Percentiles rank a stretch among this genome's conserved stretches.
phyloP scores from a whole-genome alignment of 1,140 invertebrate species.

The Drosophila pseudoananassae region DNA sequence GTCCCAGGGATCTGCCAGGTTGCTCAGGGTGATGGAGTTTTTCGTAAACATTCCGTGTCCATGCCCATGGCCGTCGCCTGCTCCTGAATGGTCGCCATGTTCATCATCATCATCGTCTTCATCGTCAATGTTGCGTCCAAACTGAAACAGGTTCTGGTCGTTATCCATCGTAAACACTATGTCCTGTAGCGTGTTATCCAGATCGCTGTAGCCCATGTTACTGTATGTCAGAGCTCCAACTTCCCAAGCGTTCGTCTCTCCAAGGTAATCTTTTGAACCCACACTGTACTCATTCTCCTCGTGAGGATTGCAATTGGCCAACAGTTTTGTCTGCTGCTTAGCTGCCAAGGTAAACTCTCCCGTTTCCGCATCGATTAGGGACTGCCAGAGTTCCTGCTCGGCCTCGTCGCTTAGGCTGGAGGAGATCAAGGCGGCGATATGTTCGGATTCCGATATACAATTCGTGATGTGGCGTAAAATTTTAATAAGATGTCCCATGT shows the following conservation, averaged over 20 bases:
- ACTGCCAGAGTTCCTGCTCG: conserved; percentile 68
- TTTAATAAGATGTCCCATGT: conserved; percentile 92
- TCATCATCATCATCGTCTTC: conserved; percentile 74
- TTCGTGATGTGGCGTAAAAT: conserved; percentile 84
- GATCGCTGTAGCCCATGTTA: conserved; percentile 62
- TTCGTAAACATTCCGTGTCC: conserved; percentile 64
- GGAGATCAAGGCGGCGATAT: conserved; percentile 80
- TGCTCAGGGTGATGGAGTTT: conserved; percentile 60
- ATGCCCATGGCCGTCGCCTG: conserved; percentile 40
- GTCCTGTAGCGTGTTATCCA: conserved; percentile 67
- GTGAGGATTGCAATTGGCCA: conserved; percentile 79
- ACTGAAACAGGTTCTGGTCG: conserved; percentile 72
- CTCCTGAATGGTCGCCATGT: conserved; percentile 45
- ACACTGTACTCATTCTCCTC: conserved; percentile 64
- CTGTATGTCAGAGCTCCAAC: conserved; percentile 41
- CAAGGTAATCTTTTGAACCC: conserved; percentile 61
- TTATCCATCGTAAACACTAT: conserved; percentile 71
- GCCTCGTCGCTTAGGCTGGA: conserved; percentile 62
- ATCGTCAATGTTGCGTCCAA: conserved; percentile 70
- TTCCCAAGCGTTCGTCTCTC: conserved; percentile 62
- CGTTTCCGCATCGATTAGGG: conserved; percentile 68
- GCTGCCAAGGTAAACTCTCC: conserved; percentile 74
- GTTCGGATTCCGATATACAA: conserved; percentile 79
- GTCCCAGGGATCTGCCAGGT: conserved; percentile 71
- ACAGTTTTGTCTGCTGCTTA: conserved; percentile 64